phyloP scores from a whole-genome alignment of 2,113 vertebrate genomes.

The Scomber scombrus region DNA sequence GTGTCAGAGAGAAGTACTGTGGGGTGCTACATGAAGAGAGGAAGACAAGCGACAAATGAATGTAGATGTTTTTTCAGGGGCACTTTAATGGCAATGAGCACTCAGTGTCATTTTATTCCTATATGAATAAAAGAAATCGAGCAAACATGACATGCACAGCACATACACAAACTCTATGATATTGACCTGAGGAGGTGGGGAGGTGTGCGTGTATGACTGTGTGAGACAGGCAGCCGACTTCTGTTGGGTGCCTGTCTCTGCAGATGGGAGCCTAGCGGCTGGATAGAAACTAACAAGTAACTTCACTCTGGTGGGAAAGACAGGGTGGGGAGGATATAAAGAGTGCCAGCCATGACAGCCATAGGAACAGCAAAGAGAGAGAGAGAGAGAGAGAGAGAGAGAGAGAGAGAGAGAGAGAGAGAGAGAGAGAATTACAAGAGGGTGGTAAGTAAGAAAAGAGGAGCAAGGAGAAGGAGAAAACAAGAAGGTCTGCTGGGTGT shows the following conservation, averaged over 20 bases:
- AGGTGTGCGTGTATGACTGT: conserved; percentile 30
- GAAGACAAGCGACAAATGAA: conserved; percentile 53
- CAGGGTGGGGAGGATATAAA: neutral
- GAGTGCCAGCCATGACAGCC: conserved; percentile 9
- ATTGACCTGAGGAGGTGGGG: conserved; percentile 14
- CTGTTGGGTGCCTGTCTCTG: conserved; percentile 40
- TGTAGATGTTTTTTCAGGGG: conserved; percentile 42
- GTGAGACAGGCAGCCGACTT: conserved; percentile 36
- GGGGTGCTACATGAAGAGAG: conserved; percentile 2
- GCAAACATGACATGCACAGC: conserved; percentile 32
- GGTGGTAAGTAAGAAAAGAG: conserved; percentile 7
- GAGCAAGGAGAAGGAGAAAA: conserved; percentile 55
- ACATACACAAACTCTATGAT: conserved; percentile 17
- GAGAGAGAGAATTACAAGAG: conserved; percentile 16
- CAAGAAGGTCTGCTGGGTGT: conserved; percentile 79
- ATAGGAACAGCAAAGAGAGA: conserved; percentile 8
- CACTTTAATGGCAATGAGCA: conserved; percentile 59
- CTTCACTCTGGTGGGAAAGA: conserved; percentile 47
- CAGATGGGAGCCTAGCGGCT: conserved; percentile 40
- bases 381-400: conserved; percentile 12
- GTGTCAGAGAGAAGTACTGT: conserved; percentile 20
- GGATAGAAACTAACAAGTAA: conserved; percentile 54
- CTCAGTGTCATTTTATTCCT: conserved; percentile 44
- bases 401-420: conserved; percentile 9
- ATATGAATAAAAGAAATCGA: conserved; percentile 26